These are phyloP conservation scores for Alectoris magna DNA, from an alignment of 2,797 vertebrate species.

Conservation along the genomic window DNA sequence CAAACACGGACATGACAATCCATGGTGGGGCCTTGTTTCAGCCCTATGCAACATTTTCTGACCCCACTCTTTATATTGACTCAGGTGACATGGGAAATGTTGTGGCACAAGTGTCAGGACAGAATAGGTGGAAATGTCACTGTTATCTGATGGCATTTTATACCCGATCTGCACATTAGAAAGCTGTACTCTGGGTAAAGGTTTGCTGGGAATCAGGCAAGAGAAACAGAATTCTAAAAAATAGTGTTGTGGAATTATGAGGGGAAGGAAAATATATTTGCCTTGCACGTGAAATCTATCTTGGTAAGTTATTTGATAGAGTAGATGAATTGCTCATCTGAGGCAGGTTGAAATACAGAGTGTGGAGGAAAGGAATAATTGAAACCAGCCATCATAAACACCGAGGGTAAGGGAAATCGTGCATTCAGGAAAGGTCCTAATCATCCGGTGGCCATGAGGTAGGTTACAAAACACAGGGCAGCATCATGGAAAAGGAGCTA, in stretches of 20 bases:
- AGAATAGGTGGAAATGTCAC: background rate
- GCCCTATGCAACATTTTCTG: background rate
- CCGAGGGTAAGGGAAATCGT: background rate
- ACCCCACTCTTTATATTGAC: background rate
- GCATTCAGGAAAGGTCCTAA: background rate
- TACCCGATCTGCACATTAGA: background rate
- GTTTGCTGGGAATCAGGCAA: background rate
- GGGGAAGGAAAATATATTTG: constrained; percentile 41
- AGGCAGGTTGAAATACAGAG: constrained; percentile 59
- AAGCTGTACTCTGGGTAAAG: background rate
- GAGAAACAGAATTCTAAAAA: constrained; percentile 26
- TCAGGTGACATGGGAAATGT: accelerated
- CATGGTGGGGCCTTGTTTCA: accelerated
- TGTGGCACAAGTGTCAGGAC: background rate
- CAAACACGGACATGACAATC: accelerated
- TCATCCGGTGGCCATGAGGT: background rate
- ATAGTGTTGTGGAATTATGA: background rate
- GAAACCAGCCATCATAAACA: constrained; percentile 29
- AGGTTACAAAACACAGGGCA: constrained; percentile 10
- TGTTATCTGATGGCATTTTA: background rate
- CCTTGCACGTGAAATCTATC: constrained; percentile 50
- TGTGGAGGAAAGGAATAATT: constrained; percentile 58
- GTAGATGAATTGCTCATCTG: constrained; percentile 58
- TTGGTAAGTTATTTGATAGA: constrained; percentile 38
- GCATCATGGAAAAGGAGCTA: background rate